These are phyloP conservation scores for Leptodirus hochenwartii DNA, from an alignment of 2,888 invertebrate genomes.

Conservation along the genomic window DNA sequence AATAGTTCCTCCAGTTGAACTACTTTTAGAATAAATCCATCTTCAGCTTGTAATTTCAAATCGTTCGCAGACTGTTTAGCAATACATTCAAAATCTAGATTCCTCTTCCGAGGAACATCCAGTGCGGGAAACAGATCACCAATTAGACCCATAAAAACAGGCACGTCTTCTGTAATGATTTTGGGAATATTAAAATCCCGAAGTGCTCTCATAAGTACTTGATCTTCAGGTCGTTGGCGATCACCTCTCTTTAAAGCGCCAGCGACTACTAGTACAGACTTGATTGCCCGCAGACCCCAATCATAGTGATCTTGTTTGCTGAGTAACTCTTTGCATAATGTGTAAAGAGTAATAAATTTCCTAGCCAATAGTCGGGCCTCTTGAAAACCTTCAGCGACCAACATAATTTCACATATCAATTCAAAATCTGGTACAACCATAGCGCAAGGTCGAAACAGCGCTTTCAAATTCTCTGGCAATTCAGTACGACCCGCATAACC, in stretches of 20 bases:
- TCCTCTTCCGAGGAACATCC: conserved; percentile 78
- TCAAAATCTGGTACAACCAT: conserved; percentile 97
- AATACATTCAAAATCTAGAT: conserved; percentile 65
- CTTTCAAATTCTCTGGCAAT: conserved; percentile 65
- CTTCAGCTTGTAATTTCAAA: conserved; percentile 76
- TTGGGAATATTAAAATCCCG: conserved; percentile 91
- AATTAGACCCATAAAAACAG: conserved; percentile 87
- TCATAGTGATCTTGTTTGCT: conserved; percentile 95
- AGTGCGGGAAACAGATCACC: conserved; percentile 85
- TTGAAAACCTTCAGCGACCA: conserved; percentile 89
- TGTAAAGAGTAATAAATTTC: conserved; percentile 88
- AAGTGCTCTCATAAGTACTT: conserved; percentile 83
- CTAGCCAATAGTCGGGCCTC: conserved; percentile 78
- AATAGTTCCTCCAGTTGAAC: conserved; percentile 86
- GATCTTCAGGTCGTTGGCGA: conserved; percentile 66
- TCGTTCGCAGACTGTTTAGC: conserved; percentile 63
- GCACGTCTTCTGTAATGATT: conserved; percentile 80
- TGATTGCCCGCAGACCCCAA: conserved; percentile 90
- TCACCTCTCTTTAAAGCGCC: conserved; percentile 74
- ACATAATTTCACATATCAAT: conserved; percentile 91
- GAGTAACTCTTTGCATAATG: conserved; percentile 71
- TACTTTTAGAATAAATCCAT: conserved; percentile 70
- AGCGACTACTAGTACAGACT: conserved; percentile 87
- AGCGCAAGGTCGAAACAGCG: conserved; percentile 72
- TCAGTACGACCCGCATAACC: conserved; percentile 88